These are phyloP conservation scores for Crenichthys baileyi DNA, from an alignment of 2,797 vertebrate species.

Conservation along the genomic window DNA sequence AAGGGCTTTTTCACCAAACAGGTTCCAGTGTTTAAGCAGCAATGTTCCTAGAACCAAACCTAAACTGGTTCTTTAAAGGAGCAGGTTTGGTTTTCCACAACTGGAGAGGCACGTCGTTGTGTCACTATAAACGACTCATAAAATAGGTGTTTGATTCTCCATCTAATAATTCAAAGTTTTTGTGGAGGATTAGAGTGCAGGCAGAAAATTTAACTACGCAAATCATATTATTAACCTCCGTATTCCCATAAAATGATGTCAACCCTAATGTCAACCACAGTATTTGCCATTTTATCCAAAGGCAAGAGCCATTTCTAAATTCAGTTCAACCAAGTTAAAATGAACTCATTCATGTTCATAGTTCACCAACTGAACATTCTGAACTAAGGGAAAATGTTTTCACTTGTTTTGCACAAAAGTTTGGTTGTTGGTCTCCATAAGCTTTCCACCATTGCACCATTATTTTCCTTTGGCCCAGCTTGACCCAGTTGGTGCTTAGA, in stretches of 20 bases:
- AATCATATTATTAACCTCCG: not conserved
- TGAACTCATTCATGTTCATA: not conserved
- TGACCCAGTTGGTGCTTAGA: too few species aligned
- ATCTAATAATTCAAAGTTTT: too few species aligned
- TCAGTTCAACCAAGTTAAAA: not conserved
- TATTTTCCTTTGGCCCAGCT: too few species aligned
- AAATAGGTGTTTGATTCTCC: not conserved
- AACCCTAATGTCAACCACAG: not conserved
- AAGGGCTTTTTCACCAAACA: slow-evolving; percentile 4
- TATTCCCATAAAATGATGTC: not conserved
- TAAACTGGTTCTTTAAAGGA: not conserved
- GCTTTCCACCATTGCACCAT: not conserved
- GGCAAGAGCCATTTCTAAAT: not conserved
- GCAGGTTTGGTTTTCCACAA: not conserved
- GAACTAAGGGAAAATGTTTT: not conserved
- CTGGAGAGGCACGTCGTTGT: not conserved
- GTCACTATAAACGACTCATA: not conserved
- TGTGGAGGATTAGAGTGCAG: not conserved
- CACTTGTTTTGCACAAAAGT: not conserved
- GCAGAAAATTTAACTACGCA: not conserved
- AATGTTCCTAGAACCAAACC: not conserved
- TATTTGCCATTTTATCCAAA: not conserved
- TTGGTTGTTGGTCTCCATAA: not conserved
- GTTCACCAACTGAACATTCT: not conserved
- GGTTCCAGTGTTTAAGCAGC: not conserved